Evolutionary conservation across 2,113 vertebrate species (phyloP).

Genomic region (Phylloscopus trochiloides): DNA sequence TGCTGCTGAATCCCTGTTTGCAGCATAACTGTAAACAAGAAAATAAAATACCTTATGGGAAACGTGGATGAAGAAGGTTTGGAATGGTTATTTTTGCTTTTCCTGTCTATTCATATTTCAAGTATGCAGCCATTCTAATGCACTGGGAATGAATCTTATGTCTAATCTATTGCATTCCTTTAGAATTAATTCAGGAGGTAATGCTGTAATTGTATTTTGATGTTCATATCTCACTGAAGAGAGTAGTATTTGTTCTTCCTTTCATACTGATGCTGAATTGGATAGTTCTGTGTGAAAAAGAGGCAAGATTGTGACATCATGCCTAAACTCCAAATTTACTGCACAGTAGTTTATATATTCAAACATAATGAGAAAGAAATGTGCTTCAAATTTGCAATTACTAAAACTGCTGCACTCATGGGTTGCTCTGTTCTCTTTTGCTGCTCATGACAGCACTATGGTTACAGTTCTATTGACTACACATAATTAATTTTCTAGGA

Average conservation of each 20-base stretch:
- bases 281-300: not conserved
- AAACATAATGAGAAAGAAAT: not conserved
- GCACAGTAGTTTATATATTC: not conserved
- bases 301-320: not conserved
- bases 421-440: not conserved
- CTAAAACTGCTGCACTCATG: not conserved
- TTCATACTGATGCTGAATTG: not conserved
- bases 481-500: constrained; percentile 12
- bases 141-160: not conserved
- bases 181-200: not conserved
- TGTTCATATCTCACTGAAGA: not conserved
- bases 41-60: not conserved
- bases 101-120: not conserved
- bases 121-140: not conserved
- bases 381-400: not conserved
- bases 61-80: not conserved
- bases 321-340: not conserved
- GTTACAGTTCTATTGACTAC: not conserved
- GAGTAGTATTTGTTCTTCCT: not conserved
- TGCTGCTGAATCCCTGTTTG: not conserved
- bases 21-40: not conserved
- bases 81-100: not conserved
- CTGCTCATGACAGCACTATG: not conserved
- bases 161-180: not conserved
- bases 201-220: not conserved